A percentile compares a stretch with the other conserved stretches of the same genome.
Evolutionary conservation across 2,888 invertebrate genomes (phyloP).

Genomic region (Noctua comes): DNA sequence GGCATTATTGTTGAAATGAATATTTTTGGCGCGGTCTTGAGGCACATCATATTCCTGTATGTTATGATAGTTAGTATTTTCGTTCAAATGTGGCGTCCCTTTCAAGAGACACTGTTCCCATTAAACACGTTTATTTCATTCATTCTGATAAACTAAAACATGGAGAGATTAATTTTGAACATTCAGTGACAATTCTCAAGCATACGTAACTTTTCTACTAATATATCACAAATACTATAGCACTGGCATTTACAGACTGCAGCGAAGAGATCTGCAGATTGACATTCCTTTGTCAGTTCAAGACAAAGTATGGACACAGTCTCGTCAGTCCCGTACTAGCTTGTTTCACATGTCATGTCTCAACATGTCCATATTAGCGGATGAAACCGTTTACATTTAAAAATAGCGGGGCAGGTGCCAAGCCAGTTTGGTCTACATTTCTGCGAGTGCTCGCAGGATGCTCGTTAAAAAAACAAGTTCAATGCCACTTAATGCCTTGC

Average conservation of each 20-base stretch:
- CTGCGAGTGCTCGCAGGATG: slow-evolving; percentile 47
- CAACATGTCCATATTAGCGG: slow-evolving; percentile 67
- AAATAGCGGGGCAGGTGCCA: slow-evolving; percentile 72
- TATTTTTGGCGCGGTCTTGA: background rate
- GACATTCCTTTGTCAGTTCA: slow-evolving; percentile 24
- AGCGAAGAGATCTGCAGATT: background rate
- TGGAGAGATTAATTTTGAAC: background rate
- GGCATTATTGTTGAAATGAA: background rate
- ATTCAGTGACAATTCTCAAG: background rate
- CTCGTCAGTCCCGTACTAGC: slow-evolving; percentile 47
- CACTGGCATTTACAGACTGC: background rate
- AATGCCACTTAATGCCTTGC: slow-evolving; percentile 27
- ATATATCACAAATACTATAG: background rate
- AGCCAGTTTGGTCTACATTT: slow-evolving; percentile 68
- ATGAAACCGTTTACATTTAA: slow-evolving; percentile 70
- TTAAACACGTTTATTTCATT: background rate
- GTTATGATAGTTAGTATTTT: background rate
- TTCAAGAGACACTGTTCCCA: background rate
- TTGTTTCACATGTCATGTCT: slow-evolving; percentile 57
- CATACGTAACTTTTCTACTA: background rate
- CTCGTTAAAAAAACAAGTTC: slow-evolving; percentile 42
- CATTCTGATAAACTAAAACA: background rate
- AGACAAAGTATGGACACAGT: slow-evolving; percentile 38
- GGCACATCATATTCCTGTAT: background rate
- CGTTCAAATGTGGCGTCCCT: background rate